Percentiles rank a stretch among this genome's conserved stretches.
Conservation (phyloP, 2,113 vertebrate species). For the Boleophthalmus pectinirostris region DNA sequence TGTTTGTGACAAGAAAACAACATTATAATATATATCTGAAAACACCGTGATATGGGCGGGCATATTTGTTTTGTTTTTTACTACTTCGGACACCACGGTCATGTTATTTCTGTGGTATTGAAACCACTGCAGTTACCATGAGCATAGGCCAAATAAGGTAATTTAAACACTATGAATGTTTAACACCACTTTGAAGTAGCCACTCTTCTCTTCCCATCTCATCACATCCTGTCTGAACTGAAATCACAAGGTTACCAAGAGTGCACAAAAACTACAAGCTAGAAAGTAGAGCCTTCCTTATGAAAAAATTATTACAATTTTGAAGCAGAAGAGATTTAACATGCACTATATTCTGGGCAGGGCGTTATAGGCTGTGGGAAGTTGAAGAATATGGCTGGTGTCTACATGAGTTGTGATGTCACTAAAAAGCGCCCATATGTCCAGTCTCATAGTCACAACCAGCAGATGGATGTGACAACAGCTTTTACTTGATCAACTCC, state of each 20-base stretch:
- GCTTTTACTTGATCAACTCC: slow-evolving; percentile 21
- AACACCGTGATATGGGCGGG: no score
- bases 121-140: neutral
- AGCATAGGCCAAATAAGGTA: neutral
- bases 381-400: slow-evolving; percentile 7
- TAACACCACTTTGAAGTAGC: slow-evolving; percentile 13
- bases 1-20: no score
- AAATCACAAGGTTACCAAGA: slow-evolving; percentile 15
- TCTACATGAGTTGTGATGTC: slow-evolving; percentile 7
- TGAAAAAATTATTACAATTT: neutral
- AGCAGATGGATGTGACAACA: slow-evolving; percentile 38
- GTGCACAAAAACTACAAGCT: neutral
- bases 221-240: neutral
- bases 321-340: neutral
- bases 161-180: slow-evolving; percentile 12
- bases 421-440: slow-evolving; percentile 29
- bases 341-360: neutral
- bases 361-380: slow-evolving; percentile 1
- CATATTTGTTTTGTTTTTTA: no score
- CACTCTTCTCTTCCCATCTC: slow-evolving; percentile 10
- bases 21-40: no score
- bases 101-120: no score
- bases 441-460: slow-evolving; percentile 28
- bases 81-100: no score
- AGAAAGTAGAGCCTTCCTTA: slow-evolving; percentile 4